Evolutionary conservation across 2,113 vertebrate genomes (phyloP).

Genomic region (Neotoma lepida): DNA sequence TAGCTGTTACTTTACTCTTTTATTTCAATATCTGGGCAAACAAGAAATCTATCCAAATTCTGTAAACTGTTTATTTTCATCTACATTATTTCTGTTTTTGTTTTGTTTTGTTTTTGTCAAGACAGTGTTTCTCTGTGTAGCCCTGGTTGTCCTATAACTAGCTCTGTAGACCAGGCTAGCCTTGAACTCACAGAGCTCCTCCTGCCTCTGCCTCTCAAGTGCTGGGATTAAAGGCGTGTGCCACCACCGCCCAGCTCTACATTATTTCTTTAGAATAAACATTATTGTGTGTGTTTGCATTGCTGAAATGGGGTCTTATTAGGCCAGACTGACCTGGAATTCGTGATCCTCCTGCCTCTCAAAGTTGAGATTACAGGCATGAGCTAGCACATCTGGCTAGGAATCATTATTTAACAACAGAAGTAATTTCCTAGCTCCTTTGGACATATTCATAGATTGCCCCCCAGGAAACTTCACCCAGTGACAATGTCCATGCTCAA

Average conservation of each 20-base stretch:
- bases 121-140: not conserved
- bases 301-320: not conserved
- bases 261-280: not conserved
- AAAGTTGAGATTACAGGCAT: not conserved
- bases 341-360: not conserved
- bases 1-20: slow-evolving; percentile 1
- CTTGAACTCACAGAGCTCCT: not conserved
- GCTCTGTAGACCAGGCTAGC: not conserved
- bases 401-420: not conserved
- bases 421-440: slow-evolving; percentile 16
- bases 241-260: rapidly evolving
- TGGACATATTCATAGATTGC: not conserved
- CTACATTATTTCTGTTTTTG: not conserved
- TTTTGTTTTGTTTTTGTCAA: no score
- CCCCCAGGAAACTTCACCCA: not conserved
- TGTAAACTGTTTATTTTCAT: not conserved
- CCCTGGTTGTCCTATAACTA: not conserved
- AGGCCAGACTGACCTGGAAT: not conserved
- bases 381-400: no score
- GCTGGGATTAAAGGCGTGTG: not conserved
- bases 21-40: not conserved
- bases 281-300: not conserved
- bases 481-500: not conserved
- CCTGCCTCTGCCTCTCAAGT: not conserved
- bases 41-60: not conserved